Evolutionary conservation across 2,888 invertebrate species (phyloP).

Genomic region (Callyntrura guangdongensis): DNA sequence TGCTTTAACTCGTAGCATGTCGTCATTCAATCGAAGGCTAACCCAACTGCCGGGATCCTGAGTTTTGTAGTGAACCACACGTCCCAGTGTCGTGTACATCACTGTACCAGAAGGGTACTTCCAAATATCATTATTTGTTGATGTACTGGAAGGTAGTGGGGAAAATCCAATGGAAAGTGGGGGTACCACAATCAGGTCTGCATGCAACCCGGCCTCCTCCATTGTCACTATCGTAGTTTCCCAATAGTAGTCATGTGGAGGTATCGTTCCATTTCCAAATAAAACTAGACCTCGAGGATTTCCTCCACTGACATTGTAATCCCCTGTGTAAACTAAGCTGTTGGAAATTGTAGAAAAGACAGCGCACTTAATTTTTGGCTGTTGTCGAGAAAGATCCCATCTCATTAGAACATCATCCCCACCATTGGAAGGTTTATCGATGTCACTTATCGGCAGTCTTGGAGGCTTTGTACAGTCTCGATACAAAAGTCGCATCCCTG

Average conservation of each 20-base stretch:
- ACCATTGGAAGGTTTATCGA: constrained; percentile 80
- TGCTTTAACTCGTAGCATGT: constrained; percentile 85
- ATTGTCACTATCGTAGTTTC: constrained; percentile 74
- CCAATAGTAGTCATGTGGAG: constrained; percentile 80
- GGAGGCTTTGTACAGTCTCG: constrained; percentile 86
- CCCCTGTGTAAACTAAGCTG: constrained; percentile 86
- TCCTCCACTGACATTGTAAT: constrained; percentile 86
- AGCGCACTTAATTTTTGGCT: constrained; percentile 86
- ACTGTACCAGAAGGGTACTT: constrained; percentile 78
- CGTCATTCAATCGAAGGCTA: constrained; percentile 85
- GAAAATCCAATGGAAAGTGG: constrained; percentile 76
- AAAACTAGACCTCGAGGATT: constrained; percentile 86
- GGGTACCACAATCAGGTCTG: constrained; percentile 72
- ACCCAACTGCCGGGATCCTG: constrained; percentile 86
- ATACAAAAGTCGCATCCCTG: constrained; percentile 86
- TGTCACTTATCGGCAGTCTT: constrained; percentile 85
- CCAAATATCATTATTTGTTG: constrained; percentile 70
- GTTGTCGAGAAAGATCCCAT: constrained; percentile 85
- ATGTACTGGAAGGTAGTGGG: constrained; percentile 30
- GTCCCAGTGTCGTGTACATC: constrained; percentile 85
- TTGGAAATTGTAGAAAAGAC: constrained; percentile 86
- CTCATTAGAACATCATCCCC: constrained; percentile 3
- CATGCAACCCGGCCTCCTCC: constrained; percentile 67
- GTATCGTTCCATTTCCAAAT: constrained; percentile 86
- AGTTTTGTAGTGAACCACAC: constrained; percentile 86